Evolutionary conservation across 2,113 vertebrate species (phyloP), one percentile per base, ranked within the genome.

Genomic region (Passer domesticus): DNA sequence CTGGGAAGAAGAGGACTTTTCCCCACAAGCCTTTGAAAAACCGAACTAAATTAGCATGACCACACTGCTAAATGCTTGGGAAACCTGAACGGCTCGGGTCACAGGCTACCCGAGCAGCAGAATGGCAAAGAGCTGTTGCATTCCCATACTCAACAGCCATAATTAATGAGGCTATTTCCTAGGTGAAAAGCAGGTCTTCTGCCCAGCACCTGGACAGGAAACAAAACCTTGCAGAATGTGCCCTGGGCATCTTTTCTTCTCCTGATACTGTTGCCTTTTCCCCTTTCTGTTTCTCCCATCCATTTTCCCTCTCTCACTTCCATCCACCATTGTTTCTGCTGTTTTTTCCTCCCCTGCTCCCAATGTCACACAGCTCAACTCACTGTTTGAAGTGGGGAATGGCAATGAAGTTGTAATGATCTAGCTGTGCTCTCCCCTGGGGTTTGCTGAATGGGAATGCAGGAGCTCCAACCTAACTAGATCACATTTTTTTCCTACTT

Each of bases 31-130:
- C 83, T 96, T 97, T 96, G 94, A 97, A 97, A 96, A 93, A 68
- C 87, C 9, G 7, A 90, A 84, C 90, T 92, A 95, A 97, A 96
- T 96, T 93, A 96, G 92, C 93, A 88, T 95, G 94, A 94, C 94
- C 92, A 87, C 58, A 69, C 83, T 95, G 92, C 89, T 93, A 96
- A 97, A 92, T 47, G 89, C 87, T 95, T 94, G 92, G 94, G 94
- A 95, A 96, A 94, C 82, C 89, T 11, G 19, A 80, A 55, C 31
- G 0, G 92, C 67, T 70, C 0, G 2, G 83, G 95, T 96, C 96
- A 90, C 92, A 93, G 90, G 76, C 94, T 95, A 15, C 84, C 75
- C 28, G 18, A 56, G 81, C 92, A 93, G 75, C 69, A 53, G 86
- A 86, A 64, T 11, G 62, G 80, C 55, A 49, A 72, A 67, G 83